Base-by-base conservation (phyloP, 2,113 vertebrate genomes). In the Corydoras maculifer region DNA sequence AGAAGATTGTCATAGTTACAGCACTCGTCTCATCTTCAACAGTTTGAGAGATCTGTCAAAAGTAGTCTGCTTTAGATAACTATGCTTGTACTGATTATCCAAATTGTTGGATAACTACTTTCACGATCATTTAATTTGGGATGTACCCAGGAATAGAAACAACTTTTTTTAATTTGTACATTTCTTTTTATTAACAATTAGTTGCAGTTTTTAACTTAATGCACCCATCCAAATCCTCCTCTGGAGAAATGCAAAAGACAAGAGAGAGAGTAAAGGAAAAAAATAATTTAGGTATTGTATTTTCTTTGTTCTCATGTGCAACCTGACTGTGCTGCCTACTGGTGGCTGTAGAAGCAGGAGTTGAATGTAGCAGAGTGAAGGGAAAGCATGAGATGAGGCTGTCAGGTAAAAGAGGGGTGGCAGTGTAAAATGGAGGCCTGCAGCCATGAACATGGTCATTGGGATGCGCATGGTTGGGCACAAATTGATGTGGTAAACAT, bases 341-440 rank as follows among this genome's bases (percentile, higher is more conserved):
- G 64, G 77, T 69, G 65, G 72, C 4, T 57, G 6, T 32, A 67
- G 14, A 5, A 51, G 31, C n/a, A 58, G 55, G 25, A 32, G 35
- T 4, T 3, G 18, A 2, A 1, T 12, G 25, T 9, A 13, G 58
- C 30, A 10, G 57, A 62, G 48, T 6, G 12, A n/a, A 12, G 54
- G 15, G 31, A 43, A 54, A 53, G 54, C 2, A 32, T 71, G 53
- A 15, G 5, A 49, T 7, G 11, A 30, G 29, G 55, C 35, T 69
- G 30, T 70, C 64, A 77, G 73, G 58, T 74, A 54, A 9, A 70
- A 73, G 68, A 75, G 61, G 53, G 66, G 80, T 69, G 70, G 75
- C 78, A 82, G 74, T 64, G 72, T 72, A 74, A 58, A 65, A 13
- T 12, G 60, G 69, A 58, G 54, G 66, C 35, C 30, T 65, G 43